Evolutionary conservation across 2,797 vertebrate species (phyloP), one percentile per base, ranked within the genome.

Genomic region (Merluccius polli): DNA sequence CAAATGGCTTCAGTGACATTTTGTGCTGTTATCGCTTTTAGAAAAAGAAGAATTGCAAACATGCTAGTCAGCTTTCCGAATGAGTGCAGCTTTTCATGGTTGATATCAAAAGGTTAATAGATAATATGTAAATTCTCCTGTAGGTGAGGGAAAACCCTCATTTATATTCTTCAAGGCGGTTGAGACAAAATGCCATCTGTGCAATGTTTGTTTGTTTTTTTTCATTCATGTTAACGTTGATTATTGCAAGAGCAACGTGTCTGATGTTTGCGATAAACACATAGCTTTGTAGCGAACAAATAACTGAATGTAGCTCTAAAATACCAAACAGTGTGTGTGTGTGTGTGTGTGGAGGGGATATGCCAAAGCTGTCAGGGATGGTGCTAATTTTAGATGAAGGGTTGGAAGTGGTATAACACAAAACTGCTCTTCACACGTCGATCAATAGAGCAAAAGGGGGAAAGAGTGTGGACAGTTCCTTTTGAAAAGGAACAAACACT

Each of bases 91-190:
- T 73, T 82, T 79, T 86, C 69, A 76, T 82, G 74, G 79, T 86
- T 88, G 84, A 89, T 89, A 83, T 87, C 78, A 82, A 87, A 88
- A 90, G 90, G 88, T 91, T 89, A 90, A 90, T 87, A 81, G 83
- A 88, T 81, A 90, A 89, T 87, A 90, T 89, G 86, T 87, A 84
- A 89, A 90, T 91, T 29, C 76, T 71, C 77, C 71, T 65, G 2
- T 13, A 82, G 75, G 81, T 83, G 80, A 77, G n/a, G 29, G 52
- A 75, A 86, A 83, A 70, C 11, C 33, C 70, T 80, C 73, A 86
- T 88, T 88, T 77, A 82, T 81, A 87, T 90, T 87, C 87, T 59
- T 83, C 74, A 5, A n/a, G 73, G 67, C 81, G 78, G 74, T 73
- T 2, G n/a, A 80, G 84, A 80, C 52, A 71, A 18, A 83, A 89